A percentile compares a stretch with the other conserved stretches of the same genome.
These are phyloP conservation scores for Cheiracanthium punctorium DNA, from an alignment of 2,888 invertebrate species.

Conservation along the genomic window DNA sequence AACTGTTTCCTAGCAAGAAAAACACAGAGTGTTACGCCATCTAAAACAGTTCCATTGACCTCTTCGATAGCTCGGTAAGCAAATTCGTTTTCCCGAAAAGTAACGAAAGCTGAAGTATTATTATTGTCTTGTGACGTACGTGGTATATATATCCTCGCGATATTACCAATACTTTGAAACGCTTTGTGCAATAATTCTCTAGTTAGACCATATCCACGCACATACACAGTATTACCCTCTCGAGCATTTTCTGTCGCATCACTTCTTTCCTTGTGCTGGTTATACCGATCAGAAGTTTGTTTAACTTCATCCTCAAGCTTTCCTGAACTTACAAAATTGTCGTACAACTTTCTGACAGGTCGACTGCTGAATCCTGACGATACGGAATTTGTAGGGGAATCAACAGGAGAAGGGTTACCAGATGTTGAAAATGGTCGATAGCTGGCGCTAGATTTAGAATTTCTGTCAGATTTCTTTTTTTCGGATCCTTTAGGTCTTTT, in stretches of 20 bases:
- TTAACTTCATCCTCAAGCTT: too few relatives aligned
- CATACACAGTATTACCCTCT: slow-evolving; percentile 88
- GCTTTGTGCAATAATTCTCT: slow-evolving; percentile 87
- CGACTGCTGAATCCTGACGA: too few relatives aligned
- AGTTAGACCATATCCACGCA: slow-evolving; percentile 86
- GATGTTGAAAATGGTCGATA: too few relatives aligned
- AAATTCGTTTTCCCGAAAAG: slow-evolving; percentile 91
- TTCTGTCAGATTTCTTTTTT: too few relatives aligned
- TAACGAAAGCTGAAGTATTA: slow-evolving; percentile 91
- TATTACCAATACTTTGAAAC: slow-evolving; percentile 84
- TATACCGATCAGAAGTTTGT: too few relatives aligned
- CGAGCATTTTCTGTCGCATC: slow-evolving; percentile 79
- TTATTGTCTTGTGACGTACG: slow-evolving; percentile 90
- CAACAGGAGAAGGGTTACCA: too few relatives aligned
- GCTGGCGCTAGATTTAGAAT: too few relatives aligned
- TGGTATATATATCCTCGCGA: slow-evolving; percentile 87
- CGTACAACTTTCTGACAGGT: too few relatives aligned
- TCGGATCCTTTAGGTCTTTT: too few relatives aligned
- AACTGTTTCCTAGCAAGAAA: slow-evolving; percentile 88
- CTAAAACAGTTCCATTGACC: slow-evolving; percentile 85
- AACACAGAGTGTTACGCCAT: slow-evolving; percentile 85
- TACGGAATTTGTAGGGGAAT: too few relatives aligned
- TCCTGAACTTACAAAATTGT: too few relatives aligned
- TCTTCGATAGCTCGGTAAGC: slow-evolving; percentile 90
- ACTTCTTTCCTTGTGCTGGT: slow-evolving; percentile 68